Conservation (phyloP, 2,113 vertebrate species). For the Odocoileus hemionus region DNA sequence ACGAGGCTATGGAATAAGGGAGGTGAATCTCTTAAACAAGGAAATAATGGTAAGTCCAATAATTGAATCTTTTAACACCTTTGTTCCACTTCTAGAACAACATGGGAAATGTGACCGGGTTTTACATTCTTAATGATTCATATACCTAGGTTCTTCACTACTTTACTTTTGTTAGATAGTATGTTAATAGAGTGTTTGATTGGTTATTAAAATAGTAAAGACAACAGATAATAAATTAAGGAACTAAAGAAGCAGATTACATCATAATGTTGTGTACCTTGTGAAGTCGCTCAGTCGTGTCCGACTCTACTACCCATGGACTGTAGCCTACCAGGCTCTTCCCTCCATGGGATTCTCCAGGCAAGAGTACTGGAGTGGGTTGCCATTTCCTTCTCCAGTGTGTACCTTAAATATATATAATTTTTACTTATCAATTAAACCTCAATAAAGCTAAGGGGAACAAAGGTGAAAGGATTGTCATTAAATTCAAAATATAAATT, state of each 20-base stretch:
- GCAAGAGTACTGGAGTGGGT: no score
- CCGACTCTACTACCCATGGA: no score
- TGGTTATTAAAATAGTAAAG: not conserved
- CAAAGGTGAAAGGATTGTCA: not conserved
- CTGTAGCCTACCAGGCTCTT: no score
- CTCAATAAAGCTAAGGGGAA: not conserved
- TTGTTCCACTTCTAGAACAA: not conserved
- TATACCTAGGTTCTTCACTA: not conserved
- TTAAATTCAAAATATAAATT: not conserved
- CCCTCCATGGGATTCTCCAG: no score
- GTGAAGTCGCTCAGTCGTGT: no score
- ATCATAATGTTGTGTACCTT: not conserved
- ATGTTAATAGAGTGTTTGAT: not conserved
- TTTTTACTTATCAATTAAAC: not conserved
- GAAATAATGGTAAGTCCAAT: conserved; percentile 86
- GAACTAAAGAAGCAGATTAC: not conserved
- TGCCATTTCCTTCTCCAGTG: not conserved
- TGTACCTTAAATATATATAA: not conserved
- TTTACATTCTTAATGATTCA: not conserved
- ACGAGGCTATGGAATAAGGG: conserved; percentile 92
- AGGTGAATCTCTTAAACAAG: conserved; percentile 88
- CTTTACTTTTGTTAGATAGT: not conserved
- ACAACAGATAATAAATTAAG: not conserved
- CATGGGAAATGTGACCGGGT: not conserved
- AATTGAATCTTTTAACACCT: not conserved